Base-by-base conservation (phyloP, 2,797 vertebrate genomes). In the Clarias pachynema region DNA sequence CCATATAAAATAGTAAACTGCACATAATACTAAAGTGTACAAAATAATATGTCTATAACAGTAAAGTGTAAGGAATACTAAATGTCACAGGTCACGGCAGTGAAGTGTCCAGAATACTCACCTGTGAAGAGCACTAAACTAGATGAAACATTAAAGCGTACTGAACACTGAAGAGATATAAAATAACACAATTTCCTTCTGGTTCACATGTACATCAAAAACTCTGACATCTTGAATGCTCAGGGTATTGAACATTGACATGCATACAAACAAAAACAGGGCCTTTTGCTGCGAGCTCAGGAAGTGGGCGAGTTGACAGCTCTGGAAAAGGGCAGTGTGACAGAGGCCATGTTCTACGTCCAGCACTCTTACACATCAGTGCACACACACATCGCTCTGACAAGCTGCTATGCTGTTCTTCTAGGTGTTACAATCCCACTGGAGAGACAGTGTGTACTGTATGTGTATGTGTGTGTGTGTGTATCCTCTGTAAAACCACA, bases 291-390 rank as follows among this genome's bases (percentile, higher is more conserved):
- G 20, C 12, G 10, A 85, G 77, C 83, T 70, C 57, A 80, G 37
- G 53, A 31, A 85, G 86, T 56, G 84, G 81, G 40, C 37, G 68
- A 86, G 81, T 26, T 90, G 90, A 86, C 88, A 89, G 89, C 87
- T 89, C 69, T 84, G 89, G 90, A 93, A 94, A 83, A 94, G 93
- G 92, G 89, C 92, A 94, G 88, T 84, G 87, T 92, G 92, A 93
- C 89, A 94, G 92, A 94, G 90, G 92, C 88, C 92, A 92, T 85
- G 89, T 84, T 90, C 83, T 75, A 81, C 84, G 85, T 90, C 89
- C 91, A 87, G 86, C 85, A 88, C 84, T 81, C 87, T 83, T 87
- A 88, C 87, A 88, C 86, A 86, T 83, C 84, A 89, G 68, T 85
- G 85, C 73, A 85, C 87, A 93, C 89, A 92, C 88, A 92, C 89